A percentile compares a stretch with the other conserved stretches of the same genome.
Evolutionary conservation across 2,888 invertebrate species (phyloP).

Genomic region (Coleophora flavipennella): DNA sequence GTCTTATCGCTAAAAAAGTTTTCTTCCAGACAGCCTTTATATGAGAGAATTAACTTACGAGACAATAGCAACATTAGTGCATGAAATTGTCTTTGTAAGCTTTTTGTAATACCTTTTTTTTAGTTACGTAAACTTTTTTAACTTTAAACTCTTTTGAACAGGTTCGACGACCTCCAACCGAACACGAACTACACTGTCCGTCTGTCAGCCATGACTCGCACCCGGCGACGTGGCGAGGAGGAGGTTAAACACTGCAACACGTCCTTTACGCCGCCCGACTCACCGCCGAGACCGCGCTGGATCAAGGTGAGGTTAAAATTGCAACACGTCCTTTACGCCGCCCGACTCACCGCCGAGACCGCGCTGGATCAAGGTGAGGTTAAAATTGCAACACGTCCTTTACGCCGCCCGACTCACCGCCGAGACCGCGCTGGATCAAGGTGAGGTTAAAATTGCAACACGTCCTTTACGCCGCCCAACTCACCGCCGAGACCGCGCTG

Average conservation of each 20-base stretch:
- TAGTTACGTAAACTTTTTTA: background rate
- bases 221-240: slow-evolving; percentile 80
- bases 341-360: slow-evolving; percentile 77
- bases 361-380: slow-evolving; percentile 57
- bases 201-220: slow-evolving; percentile 83
- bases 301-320: slow-evolving; percentile 66
- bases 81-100: no score
- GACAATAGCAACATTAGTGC: no score
- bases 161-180: slow-evolving; percentile 80
- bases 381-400: slow-evolving; percentile 79
- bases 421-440: slow-evolving; percentile 63
- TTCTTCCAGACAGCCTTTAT: no score
- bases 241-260: slow-evolving; percentile 78
- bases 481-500: slow-evolving; percentile 68
- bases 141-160: slow-evolving; percentile 10
- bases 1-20: no score
- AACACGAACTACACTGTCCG: slow-evolving; percentile 89
- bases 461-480: slow-evolving; percentile 81
- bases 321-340: slow-evolving; percentile 79
- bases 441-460: slow-evolving; percentile 74
- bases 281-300: slow-evolving; percentile 68
- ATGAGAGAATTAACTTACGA: no score
- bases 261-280: slow-evolving; percentile 80
- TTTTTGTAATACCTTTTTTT: background rate
- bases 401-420: slow-evolving; percentile 78